Evolutionary conservation across 92 coral and sea anemone genomes (phyloP).

Genomic region (Muricea muricata): DNA sequence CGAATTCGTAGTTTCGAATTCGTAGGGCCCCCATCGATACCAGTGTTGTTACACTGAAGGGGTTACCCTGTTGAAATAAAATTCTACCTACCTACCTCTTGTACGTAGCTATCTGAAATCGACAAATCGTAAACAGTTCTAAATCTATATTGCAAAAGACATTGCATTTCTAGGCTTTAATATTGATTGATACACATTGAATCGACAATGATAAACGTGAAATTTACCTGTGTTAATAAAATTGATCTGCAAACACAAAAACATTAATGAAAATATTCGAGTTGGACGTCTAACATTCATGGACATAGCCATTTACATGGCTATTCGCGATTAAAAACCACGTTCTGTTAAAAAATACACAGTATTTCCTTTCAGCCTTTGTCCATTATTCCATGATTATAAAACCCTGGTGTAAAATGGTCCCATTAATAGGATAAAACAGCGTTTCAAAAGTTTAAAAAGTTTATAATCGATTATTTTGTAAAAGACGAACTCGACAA

Average conservation of each 20-base stretch:
- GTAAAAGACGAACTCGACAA: background rate
- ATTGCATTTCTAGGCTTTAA: too few relatives aligned
- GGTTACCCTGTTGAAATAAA: too few relatives aligned
- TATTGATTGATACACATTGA: too few relatives aligned
- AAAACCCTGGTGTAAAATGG: background rate
- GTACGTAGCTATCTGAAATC: conserved; percentile 34
- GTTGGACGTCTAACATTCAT: background rate
- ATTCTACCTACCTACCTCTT: background rate
- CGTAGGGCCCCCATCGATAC: too few relatives aligned
- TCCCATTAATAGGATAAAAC: background rate
- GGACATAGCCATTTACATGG: conserved; percentile 40
- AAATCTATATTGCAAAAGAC: background rate
- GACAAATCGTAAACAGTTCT: too few relatives aligned
- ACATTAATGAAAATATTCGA: background rate
- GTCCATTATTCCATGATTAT: conserved; percentile 19
- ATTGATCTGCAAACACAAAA: background rate
- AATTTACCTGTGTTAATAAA: conserved; percentile 16
- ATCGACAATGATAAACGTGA: too few relatives aligned
- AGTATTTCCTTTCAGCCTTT: conserved; percentile 16
- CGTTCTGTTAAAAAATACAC: background rate
- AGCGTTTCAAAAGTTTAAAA: background rate
- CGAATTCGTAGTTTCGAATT: too few relatives aligned
- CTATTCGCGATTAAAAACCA: background rate
- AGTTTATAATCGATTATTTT: background rate
- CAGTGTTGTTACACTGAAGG: too few relatives aligned